phyloP scores from a whole-genome alignment of 2,113 vertebrate species.

The Antechinus flavipes region DNA sequence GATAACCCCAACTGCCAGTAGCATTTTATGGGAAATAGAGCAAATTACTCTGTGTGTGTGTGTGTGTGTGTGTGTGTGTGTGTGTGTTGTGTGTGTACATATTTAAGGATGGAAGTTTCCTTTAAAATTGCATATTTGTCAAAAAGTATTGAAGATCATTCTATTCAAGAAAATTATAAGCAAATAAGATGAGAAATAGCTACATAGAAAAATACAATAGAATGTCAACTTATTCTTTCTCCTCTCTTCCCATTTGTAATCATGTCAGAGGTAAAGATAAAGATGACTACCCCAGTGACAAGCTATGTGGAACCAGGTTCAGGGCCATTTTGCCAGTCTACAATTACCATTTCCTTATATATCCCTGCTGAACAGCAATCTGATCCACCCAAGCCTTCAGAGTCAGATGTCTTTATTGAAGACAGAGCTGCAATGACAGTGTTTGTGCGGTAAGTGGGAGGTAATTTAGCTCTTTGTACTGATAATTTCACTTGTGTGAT shows the following conservation, averaged over 20 bases:
- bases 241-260: conserved; percentile 11
- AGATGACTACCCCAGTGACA: conserved; percentile 86
- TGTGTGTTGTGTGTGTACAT: background rate
- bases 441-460: conserved; percentile 84
- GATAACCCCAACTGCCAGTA: background rate
- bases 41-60: background rate
- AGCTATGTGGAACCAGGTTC: conserved; percentile 85
- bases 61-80: background rate
- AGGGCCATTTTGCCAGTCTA: conserved; percentile 81
- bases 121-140: conserved; percentile 17
- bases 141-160: conserved; percentile 18
- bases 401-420: conserved; percentile 85
- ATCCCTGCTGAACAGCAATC: conserved; percentile 84
- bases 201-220: background rate
- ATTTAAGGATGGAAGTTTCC: conserved; percentile 3
- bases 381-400: conserved; percentile 83
- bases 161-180: conserved; percentile 10
- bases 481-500: background rate
- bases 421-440: conserved; percentile 85
- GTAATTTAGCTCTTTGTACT: background rate
- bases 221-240: background rate
- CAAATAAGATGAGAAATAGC: background rate
- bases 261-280: conserved; percentile 84
- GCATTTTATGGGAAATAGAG: background rate
- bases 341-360: conserved; percentile 85